phyloP scores from a whole-genome alignment of 2,888 invertebrate genomes.

The Graphium colonna region DNA sequence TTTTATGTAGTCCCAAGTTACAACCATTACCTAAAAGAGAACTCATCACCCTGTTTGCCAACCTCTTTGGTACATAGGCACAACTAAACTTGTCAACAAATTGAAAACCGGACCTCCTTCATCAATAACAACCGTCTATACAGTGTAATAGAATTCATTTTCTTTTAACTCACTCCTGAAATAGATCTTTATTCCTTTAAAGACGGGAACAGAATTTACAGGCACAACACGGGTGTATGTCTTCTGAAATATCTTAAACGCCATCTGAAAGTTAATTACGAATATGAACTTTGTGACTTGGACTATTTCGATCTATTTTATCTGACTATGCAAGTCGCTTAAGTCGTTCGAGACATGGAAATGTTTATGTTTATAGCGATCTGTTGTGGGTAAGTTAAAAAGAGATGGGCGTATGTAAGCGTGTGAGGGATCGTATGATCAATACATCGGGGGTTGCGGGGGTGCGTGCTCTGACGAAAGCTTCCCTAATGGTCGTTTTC shows the following conservation, averaged over 20 bases:
- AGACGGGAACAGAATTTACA: conserved; percentile 71
- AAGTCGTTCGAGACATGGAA: conserved; percentile 50
- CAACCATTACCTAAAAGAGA: conserved; percentile 30
- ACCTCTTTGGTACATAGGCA: conserved; percentile 40
- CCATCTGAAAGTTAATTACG: background rate
- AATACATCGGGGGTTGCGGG: conserved; percentile 57
- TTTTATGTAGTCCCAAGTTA: no score
- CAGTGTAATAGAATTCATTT: conserved; percentile 64
- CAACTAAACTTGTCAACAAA: conserved; percentile 52
- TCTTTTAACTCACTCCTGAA: conserved; percentile 63
- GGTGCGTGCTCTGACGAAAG: conserved; percentile 44
- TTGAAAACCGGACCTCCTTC: conserved; percentile 37
- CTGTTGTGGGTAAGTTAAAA: conserved; percentile 76
- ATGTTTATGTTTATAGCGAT: conserved; percentile 76
- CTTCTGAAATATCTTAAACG: conserved; percentile 30
- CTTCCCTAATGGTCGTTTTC: conserved; percentile 73
- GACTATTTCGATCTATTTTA: no score
- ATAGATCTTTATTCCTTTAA: conserved; percentile 78
- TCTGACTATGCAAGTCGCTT: conserved; percentile 23
- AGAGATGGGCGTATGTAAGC: conserved; percentile 76
- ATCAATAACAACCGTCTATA: conserved; percentile 47
- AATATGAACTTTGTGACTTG: conserved; percentile 16
- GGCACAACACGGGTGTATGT: conserved; percentile 60
- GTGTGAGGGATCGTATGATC: conserved; percentile 74
- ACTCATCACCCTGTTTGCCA: conserved; percentile 52